Percentiles rank a stretch among this genome's conserved stretches.
Conservation (phyloP, 1,140 invertebrate genomes). For the Leptoteleia sp. region DNA sequence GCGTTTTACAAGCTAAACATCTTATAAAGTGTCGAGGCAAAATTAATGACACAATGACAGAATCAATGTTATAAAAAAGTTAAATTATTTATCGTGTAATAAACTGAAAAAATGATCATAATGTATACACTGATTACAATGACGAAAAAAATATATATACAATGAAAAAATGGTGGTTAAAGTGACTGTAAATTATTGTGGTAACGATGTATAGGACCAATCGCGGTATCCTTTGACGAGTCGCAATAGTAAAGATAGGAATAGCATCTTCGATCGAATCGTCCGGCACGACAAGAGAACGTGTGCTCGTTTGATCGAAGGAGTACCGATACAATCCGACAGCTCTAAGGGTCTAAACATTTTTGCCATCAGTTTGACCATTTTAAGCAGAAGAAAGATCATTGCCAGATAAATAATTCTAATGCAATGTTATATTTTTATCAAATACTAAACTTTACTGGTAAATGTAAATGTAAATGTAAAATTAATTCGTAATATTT, state of each 20-base stretch:
- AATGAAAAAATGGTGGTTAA: too few relatives aligned
- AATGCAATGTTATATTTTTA: conserved; percentile 5
- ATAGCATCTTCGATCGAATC: conserved; percentile 64
- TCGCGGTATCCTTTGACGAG: conserved; percentile 66
- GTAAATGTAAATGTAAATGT: too few relatives aligned
- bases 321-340: conserved; percentile 44
- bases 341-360: conserved; percentile 37
- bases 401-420: conserved; percentile 39
- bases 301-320: conserved; percentile 58
- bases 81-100: too few relatives aligned
- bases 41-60: too few relatives aligned
- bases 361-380: conserved; percentile 37
- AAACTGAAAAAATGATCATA: too few relatives aligned
- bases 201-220: conserved; percentile 42
- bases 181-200: conserved; percentile 17
- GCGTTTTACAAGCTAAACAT: too few relatives aligned
- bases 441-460: conserved; percentile 1
- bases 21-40: too few relatives aligned
- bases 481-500: too few relatives aligned
- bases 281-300: conserved; percentile 46
- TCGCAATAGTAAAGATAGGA: conserved; percentile 45
- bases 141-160: too few relatives aligned
- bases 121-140: too few relatives aligned
- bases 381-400: conserved; percentile 49
- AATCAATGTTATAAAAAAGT: too few relatives aligned